Conservation (phyloP, 1,140 invertebrate species). For the Pissodes strobi region DNA sequence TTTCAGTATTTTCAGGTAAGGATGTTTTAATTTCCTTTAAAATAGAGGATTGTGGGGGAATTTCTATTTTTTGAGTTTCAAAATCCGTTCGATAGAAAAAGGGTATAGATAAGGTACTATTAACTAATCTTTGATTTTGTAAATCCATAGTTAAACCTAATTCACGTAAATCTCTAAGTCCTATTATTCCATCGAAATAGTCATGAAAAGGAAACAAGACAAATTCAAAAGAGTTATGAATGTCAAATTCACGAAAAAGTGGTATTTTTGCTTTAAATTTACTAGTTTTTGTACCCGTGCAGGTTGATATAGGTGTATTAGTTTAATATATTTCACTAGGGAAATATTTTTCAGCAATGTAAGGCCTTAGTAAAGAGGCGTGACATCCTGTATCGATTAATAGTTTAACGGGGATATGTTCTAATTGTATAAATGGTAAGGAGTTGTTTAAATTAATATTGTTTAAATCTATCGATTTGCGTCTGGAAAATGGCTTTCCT, state of each 20-base stretch:
- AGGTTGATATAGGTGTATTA: constrained; percentile 21
- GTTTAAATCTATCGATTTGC: too few species aligned
- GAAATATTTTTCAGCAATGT: constrained; percentile 31
- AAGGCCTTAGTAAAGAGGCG: too few species aligned
- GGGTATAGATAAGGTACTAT: constrained; percentile 23
- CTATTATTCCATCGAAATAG: too few species aligned
- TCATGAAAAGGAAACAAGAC: too few species aligned
- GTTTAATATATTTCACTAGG: constrained; percentile 7
- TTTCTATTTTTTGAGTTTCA: constrained; percentile 7
- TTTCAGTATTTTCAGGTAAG: neutral
- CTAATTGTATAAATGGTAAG: too few species aligned
- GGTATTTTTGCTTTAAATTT: constrained; percentile 32
- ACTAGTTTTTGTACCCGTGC: constrained; percentile 18
- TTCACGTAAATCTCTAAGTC: constrained; percentile 26
- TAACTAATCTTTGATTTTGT: constrained; percentile 18
- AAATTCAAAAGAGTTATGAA: constrained; percentile 12
- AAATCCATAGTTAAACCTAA: constrained; percentile 36
- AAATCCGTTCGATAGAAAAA: constrained; percentile 16
- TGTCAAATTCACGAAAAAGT: constrained; percentile 32
- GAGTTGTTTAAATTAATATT: too few species aligned
- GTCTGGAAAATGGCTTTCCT: too few species aligned
- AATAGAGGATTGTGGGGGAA: neutral
- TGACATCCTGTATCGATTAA: too few species aligned
- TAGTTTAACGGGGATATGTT: too few species aligned
- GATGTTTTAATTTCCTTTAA: constrained; percentile 9